These are phyloP conservation scores for Pasiphila rectangulata DNA, from an alignment of 2,888 invertebrate species.

Conservation along the genomic window DNA sequence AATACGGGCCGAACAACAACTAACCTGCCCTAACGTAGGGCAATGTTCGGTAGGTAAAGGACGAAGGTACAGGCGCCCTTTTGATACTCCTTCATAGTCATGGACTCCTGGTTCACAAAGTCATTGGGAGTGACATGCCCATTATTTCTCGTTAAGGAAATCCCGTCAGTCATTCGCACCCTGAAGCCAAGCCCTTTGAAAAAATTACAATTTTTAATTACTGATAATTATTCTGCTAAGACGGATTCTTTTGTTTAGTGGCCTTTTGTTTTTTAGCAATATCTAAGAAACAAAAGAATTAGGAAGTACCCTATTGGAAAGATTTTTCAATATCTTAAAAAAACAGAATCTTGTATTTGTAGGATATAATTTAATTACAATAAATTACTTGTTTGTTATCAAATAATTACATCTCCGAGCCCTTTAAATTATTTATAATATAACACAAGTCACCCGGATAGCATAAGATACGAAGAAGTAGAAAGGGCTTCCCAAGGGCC, in stretches of 20 bases:
- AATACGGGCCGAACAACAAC: constrained; percentile 2
- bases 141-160: constrained; percentile 73
- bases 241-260: constrained; percentile 10
- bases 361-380: constrained; percentile 15
- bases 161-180: constrained; percentile 73
- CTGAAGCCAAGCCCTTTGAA: constrained; percentile 38
- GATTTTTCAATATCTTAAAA: neutral
- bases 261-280: constrained; percentile 21
- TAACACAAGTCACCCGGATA: constrained; percentile 75
- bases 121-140: constrained; percentile 82
- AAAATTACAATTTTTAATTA: constrained; percentile 57
- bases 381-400: constrained; percentile 45
- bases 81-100: constrained; percentile 40
- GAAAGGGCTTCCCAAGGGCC: constrained; percentile 72
- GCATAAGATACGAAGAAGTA: constrained; percentile 62
- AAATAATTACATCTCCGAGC: constrained; percentile 59
- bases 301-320: neutral
- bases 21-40: constrained; percentile 31
- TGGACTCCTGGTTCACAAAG: constrained; percentile 75
- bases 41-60: constrained; percentile 26
- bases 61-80: constrained; percentile 40
- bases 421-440: constrained; percentile 82
- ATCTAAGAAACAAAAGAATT: constrained; percentile 9
- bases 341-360: neutral
- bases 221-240: constrained; percentile 43